Base-by-base conservation (phyloP, 1,140 invertebrate genomes). In the Glossosoma conforme region DNA sequence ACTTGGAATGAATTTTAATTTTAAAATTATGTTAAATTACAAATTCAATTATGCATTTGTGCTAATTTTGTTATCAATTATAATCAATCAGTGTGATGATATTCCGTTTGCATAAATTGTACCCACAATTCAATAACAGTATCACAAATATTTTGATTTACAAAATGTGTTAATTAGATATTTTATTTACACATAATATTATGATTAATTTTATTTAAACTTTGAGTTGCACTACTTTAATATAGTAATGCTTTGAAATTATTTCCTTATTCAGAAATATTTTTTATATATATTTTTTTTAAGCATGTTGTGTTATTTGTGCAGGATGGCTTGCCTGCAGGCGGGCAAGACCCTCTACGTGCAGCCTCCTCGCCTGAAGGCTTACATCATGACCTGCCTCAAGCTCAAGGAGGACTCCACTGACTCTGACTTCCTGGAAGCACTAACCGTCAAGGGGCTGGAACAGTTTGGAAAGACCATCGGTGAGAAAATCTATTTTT, bases 281-380 rank as follows among this genome's bases (percentile, higher is more conserved):
- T 44, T 44, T 21, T 24, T 43, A 11, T 20, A 41, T 17, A 18
- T 36, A 41, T 21, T 10, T 25, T 43, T 25, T 15, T 44, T 46
- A 9, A 4, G n/a, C n/a, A n/a, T n/a, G n/a, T n/a, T n/a, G n/a
- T n/a, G n/a, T n/a, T n/a, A n/a, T n/a, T 33, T 11, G n/a, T 22
- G 37, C 33, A 81, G 86, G 61, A 79, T 84, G 54, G 63, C 80
- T 44, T 80, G 81, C 36, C 64, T 89, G 33, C 75, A 85, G 66
- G 80, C 82, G 47, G 68, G 81, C 17, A 92, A 91, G 68, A 83
- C 78, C 11, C 70, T 92, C 36, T 79, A 89, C 58, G 85, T 91
- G 41, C 87, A 88, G 40, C 83, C 83, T 37, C 86, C 87, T 11
- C 77, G 84, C 25, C 70, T 87, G 25, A 80, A 79, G 55, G 76